Evolutionary conservation across 2,113 vertebrate species (phyloP), one percentile per base, ranked within the genome.

Genomic region (Puffinus mauretanicus): DNA sequence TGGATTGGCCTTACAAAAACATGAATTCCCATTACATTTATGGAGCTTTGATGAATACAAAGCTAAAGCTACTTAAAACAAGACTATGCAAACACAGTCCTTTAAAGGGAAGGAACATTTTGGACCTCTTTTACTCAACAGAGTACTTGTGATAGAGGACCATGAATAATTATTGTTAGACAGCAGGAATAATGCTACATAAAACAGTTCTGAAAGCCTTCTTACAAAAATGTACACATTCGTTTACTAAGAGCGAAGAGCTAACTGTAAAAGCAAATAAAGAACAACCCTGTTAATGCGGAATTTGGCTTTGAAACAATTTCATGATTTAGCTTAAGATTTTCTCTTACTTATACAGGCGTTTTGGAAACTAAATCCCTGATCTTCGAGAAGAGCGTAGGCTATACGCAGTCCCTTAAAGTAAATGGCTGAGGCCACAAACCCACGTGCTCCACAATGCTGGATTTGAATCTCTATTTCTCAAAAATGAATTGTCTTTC

Each of bases 41-140:
- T 86, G 44, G 38, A 65, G 36, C 81, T 81, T 88, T 86, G 64
- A 91, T 75, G 88, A 93, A 86, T 71, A 77, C 32, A 75, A 61
- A 84, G 27, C 42, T 64, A 88, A 80, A 92, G 17, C 30, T 76
- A 76, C 77, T 83, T 80, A 73, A 75, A 96, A 82, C 49, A 80
- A 88, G 72, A 84, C 64, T 77, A 21, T 2, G 3, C 20, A 84
- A 84, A 82, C 70, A 79, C 8, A 73, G 18, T 18, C 66, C 77
- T 92, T 92, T 92, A 72, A 94, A 92, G 40, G 55, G 24, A 94
- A 92, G 32, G 57, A 96, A 93, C 8, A 11, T 47, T 84, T 84
- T 89, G 25, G 65, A 86, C 46, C 22, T 52, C 54, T 67, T 54
- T 62, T 89, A 72, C 65, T 88, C 40, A 64, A 26, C 55, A 83